phyloP scores from a whole-genome alignment of 2,113 vertebrate genomes.

The Arothron firmamentum region DNA sequence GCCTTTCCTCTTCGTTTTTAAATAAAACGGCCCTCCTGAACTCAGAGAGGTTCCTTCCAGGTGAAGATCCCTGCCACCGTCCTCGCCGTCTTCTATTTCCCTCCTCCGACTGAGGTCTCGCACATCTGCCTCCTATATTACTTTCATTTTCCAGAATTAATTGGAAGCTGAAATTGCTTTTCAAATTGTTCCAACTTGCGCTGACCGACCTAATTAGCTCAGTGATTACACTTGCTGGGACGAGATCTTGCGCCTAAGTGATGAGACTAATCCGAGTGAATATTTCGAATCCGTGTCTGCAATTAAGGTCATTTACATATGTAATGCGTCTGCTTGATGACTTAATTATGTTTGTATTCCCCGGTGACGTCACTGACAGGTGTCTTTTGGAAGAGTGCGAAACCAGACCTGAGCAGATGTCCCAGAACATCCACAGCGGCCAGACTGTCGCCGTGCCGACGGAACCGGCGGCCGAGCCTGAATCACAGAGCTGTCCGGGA shows the following conservation, averaged over 20 bases:
- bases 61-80: no score
- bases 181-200: conserved; percentile 61
- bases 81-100: background rate
- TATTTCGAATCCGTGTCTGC: conserved; percentile 71
- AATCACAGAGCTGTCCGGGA: conserved; percentile 20
- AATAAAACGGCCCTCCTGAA: no score
- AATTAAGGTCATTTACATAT: conserved; percentile 70
- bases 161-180: conserved; percentile 68
- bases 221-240: conserved; percentile 57
- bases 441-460: background rate
- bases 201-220: conserved; percentile 66
- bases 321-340: conserved; percentile 68
- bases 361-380: conserved; percentile 56
- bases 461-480: conserved; percentile 10
- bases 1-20: no score
- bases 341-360: conserved; percentile 66
- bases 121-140: conserved; percentile 35
- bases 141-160: conserved; percentile 51
- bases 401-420: conserved; percentile 28
- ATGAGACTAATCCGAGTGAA: conserved; percentile 67
- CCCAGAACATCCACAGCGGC: background rate
- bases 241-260: conserved; percentile 59
- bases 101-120: conserved; percentile 11
- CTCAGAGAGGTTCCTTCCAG: no score
- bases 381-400: conserved; percentile 34